Evolutionary conservation across 2,113 vertebrate genomes (phyloP).

Genomic region (Onychostoma macrolepis): DNA sequence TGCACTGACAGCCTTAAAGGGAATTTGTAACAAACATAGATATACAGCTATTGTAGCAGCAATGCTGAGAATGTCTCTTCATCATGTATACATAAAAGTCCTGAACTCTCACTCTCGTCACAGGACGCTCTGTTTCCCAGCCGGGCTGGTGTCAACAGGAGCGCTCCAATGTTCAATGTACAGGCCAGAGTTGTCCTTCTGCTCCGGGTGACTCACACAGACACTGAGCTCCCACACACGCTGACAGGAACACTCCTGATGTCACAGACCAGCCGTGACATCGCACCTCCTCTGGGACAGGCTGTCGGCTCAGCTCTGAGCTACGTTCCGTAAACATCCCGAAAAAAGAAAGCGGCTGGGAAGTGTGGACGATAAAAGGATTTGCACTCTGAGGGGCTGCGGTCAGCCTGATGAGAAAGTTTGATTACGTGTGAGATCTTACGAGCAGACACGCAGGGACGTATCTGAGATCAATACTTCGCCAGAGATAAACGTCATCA

Average conservation of each 20-base stretch:
- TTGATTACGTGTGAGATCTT: not conserved
- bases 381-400: not conserved
- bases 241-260: constrained; percentile 54
- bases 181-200: constrained; percentile 13
- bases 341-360: not conserved
- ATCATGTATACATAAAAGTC: not conserved
- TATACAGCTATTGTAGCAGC: not conserved
- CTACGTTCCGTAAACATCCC: constrained; percentile 17
- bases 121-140: not conserved
- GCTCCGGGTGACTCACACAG: constrained; percentile 36
- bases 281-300: constrained; percentile 52
- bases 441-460: not conserved
- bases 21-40: not conserved
- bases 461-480: not conserved
- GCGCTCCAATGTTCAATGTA: not conserved
- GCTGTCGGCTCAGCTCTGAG: constrained; percentile 53
- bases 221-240: constrained; percentile 45
- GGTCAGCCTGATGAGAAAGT: not conserved
- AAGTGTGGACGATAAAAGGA: constrained; percentile 9
- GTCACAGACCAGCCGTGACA: constrained; percentile 50
- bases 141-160: not conserved
- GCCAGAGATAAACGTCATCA: not conserved
- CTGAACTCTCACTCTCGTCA: not conserved
- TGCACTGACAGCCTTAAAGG: not conserved
- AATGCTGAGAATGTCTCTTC: not conserved